Percentiles rank a stretch among this genome's conserved stretches.
These are phyloP conservation scores for Philotrypesis tridentata DNA, from an alignment of 1,140 invertebrate species.

Conservation along the genomic window DNA sequence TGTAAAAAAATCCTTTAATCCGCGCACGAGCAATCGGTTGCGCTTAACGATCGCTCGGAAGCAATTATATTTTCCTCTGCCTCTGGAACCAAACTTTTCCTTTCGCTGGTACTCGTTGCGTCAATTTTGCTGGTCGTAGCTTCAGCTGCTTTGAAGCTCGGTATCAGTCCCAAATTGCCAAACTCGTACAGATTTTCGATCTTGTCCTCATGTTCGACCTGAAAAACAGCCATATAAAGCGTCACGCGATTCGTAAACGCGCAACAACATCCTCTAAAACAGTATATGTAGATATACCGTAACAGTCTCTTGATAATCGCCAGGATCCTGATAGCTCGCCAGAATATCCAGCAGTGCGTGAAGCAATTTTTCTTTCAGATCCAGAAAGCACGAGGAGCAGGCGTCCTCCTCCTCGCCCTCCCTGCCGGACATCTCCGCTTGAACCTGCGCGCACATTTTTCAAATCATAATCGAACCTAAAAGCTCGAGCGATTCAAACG, in stretches of 20 bases:
- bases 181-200: constrained; percentile 31
- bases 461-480: neutral
- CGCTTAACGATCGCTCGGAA: neutral
- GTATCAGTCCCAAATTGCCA: constrained; percentile 48
- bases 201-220: constrained; percentile 1
- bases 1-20: too few species aligned
- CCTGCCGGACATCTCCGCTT: neutral
- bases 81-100: neutral
- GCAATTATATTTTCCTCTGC: neutral
- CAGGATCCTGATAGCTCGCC: constrained; percentile 43
- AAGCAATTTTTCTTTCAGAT: constrained; percentile 60
- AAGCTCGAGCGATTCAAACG: too few species aligned
- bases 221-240: neutral
- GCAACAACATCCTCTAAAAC: too few species aligned
- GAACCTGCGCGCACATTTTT: neutral
- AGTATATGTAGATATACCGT: neutral
- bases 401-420: constrained; percentile 41
- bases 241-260: too few species aligned
- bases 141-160: constrained; percentile 3
- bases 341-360: constrained; percentile 63
- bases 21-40: too few species aligned
- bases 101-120: neutral
- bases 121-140: neutral
- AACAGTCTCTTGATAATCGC: neutral
- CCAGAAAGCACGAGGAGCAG: constrained; percentile 48